Conservation (phyloP, 1,140 invertebrate genomes). For the Anoplolepis gracilipes region DNA sequence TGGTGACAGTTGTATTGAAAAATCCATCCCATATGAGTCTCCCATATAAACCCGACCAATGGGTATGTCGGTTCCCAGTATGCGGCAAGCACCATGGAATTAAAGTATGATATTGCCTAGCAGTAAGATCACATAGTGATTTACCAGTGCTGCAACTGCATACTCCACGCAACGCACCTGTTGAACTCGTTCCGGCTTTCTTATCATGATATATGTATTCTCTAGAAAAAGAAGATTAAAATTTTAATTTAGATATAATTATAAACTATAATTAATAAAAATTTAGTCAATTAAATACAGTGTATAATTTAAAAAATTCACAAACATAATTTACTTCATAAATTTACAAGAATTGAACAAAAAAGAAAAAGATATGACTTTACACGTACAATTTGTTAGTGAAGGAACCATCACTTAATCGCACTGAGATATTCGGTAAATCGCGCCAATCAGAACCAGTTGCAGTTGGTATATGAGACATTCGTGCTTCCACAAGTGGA, state of each 20-base stretch:
- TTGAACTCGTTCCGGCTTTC: conserved; percentile 88
- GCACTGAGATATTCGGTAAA: conserved; percentile 92
- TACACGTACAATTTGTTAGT: conserved; percentile 88
- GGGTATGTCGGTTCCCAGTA: conserved; percentile 94
- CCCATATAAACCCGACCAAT: conserved; percentile 92
- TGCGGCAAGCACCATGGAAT: conserved; percentile 97
- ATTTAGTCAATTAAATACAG: too few species aligned
- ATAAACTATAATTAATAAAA: too few species aligned
- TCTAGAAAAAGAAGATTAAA: conserved; percentile 77
- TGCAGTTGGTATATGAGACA: conserved; percentile 91
- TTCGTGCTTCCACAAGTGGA: conserved; percentile 92
- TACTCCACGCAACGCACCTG: conserved; percentile 90
- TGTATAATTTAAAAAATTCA: too few species aligned
- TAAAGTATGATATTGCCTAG: conserved; percentile 94
- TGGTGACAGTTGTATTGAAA: conserved; percentile 95
- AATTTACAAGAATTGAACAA: neutral
- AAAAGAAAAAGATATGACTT: neutral
- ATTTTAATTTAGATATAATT: neutral
- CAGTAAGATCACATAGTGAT: conserved; percentile 90
- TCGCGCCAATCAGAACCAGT: conserved; percentile 95
- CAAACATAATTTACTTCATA: too few species aligned
- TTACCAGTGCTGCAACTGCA: conserved; percentile 91
- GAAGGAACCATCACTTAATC: conserved; percentile 90
- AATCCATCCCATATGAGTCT: conserved; percentile 94
- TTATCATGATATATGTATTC: conserved; percentile 91